Percentiles rank a stretch among this genome's conserved stretches.
These are phyloP conservation scores for Apteryx owenii DNA, from an alignment of 2,113 vertebrate species.

Conservation along the genomic window DNA sequence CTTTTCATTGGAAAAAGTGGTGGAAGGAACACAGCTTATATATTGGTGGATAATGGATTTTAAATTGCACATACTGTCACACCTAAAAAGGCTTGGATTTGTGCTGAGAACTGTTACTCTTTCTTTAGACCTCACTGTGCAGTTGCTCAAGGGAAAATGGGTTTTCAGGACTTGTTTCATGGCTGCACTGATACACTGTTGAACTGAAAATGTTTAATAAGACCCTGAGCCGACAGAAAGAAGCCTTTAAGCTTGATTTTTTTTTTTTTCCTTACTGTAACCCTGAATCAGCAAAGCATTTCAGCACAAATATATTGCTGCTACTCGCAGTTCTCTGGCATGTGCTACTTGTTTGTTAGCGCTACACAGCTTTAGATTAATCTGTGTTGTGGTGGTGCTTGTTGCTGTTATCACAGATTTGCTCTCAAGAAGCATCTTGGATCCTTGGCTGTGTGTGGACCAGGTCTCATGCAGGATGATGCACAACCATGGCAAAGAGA, in stretches of 20 bases:
- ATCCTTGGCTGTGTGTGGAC: neutral
- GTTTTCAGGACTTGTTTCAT: neutral
- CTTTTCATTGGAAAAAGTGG: neutral
- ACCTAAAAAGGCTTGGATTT: neutral
- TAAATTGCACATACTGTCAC: conserved; percentile 7
- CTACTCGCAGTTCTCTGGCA: neutral
- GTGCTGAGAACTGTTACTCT: neutral
- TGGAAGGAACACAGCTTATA: neutral
- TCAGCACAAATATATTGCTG: neutral
- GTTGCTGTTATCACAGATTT: neutral
- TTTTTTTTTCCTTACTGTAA: neutral
- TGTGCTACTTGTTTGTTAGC: neutral
- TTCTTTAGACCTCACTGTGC: neutral
- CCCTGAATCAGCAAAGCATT: neutral
- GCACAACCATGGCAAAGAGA: neutral
- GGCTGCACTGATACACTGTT: neutral
- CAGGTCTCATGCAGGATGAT: neutral
- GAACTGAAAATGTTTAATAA: neutral
- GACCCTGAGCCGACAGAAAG: neutral
- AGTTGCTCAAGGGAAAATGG: neutral
- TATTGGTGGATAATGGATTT: conserved; percentile 37
- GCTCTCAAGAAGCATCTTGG: neutral
- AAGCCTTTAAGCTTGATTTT: neutral
- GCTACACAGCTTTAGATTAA: neutral
- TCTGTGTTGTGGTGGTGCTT: neutral